These are phyloP conservation scores for Calonectris borealis DNA, from an alignment of 2,113 vertebrate species.

Conservation along the genomic window DNA sequence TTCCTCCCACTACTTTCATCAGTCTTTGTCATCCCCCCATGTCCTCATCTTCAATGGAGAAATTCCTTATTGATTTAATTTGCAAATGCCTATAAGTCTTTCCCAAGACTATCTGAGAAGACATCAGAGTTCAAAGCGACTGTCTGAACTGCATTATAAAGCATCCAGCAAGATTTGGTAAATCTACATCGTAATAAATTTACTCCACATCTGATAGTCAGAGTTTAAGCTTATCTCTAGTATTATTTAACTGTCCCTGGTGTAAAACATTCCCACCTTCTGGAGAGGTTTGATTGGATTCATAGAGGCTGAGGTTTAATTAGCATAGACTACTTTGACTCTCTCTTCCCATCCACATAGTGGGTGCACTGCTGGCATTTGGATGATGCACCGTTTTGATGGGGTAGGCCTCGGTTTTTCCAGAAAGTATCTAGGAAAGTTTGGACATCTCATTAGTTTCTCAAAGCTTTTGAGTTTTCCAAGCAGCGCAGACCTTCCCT, in stretches of 20 bases:
- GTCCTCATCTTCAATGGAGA: not conserved
- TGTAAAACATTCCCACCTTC: constrained; percentile 2
- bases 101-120: not conserved
- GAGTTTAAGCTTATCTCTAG: not conserved
- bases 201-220: not conserved
- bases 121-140: not conserved
- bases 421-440: not conserved
- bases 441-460: not conserved
- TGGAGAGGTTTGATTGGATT: constrained; percentile 16
- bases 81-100: not conserved
- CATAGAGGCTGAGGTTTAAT: constrained; percentile 15
- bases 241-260: not conserved
- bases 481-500: not conserved
- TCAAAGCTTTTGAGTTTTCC: not conserved
- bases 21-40: not conserved
- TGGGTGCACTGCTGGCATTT: not conserved
- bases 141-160: not conserved
- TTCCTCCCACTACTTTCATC: not conserved
- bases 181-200: not conserved
- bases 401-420: not conserved
- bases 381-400: not conserved
- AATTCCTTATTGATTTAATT: constrained; percentile 5
- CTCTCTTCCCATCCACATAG: not conserved
- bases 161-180: not conserved
- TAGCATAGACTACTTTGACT: not conserved